Percentiles rank a stretch among this genome's conserved stretches.
Evolutionary conservation across 2,797 vertebrate genomes (phyloP).

Genomic region (Pitangus sulphuratus): DNA sequence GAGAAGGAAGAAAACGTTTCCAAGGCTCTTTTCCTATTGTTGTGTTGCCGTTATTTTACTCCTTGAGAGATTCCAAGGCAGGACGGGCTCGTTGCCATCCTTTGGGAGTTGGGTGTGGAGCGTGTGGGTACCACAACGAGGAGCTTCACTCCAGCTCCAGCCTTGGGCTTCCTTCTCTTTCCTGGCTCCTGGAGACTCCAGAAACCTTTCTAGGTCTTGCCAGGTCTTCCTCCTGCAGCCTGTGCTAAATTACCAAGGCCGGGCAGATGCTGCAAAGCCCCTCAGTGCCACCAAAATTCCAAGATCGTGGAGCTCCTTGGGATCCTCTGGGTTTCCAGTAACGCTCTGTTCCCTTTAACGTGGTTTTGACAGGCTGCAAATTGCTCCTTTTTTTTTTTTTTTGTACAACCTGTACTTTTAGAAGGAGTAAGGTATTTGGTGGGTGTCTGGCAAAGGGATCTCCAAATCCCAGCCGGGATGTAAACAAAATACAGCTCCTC

Average conservation of each 20-base stretch:
- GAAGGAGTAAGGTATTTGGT: constrained; percentile 49
- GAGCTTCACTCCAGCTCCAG: neutral
- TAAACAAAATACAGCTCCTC: constrained; percentile 72
- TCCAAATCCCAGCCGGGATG: constrained; percentile 70
- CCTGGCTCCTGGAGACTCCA: neutral
- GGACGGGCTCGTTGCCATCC: neutral
- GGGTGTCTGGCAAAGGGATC: constrained; percentile 58
- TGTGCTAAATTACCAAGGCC: neutral
- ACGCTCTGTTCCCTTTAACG: neutral
- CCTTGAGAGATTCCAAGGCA: neutral
- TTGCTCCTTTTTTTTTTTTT: constrained; percentile 28
- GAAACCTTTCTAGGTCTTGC: neutral
- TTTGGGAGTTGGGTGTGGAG: neutral
- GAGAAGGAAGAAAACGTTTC: neutral
- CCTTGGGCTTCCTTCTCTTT: neutral
- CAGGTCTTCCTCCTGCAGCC: neutral
- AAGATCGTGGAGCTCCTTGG: neutral
- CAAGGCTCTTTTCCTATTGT: neutral
- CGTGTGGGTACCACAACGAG: neutral
- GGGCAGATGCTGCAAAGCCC: neutral
- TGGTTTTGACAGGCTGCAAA: constrained; percentile 22
- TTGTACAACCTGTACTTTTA: constrained; percentile 65
- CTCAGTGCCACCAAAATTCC: neutral
- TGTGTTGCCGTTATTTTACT: neutral
- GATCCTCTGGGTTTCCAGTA: neutral